Evolutionary conservation across 2,113 vertebrate genomes (phyloP), one percentile per base, ranked within the genome.

Genomic region (Toxostoma redivivum): DNA sequence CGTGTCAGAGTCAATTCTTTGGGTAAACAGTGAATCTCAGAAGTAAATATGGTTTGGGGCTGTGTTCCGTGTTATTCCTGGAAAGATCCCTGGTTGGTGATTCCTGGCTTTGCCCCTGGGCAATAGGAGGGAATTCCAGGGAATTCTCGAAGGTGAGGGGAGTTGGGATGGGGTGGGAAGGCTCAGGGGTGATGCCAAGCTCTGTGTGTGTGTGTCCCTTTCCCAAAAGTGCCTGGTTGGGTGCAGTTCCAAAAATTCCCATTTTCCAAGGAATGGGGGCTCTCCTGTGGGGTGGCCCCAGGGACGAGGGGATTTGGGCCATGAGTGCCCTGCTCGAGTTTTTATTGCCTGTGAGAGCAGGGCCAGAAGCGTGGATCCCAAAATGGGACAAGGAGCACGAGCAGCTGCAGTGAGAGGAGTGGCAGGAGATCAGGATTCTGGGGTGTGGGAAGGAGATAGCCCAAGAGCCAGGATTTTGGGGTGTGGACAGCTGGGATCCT

Each of bases 281-380:
- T 58, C 1, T 33, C 62, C 83, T 3, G 53, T 57, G 74, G 65
- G 83, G 18, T 47, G 21, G 70, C 22, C 6, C 47, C 24, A 5
- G 4, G 50, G 48, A 6, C 1, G 7, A 45, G 40, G 60, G 50
- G 77, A 35, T 82, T 56, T 7, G 73, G 80, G 73, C 24, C 37
- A 9, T 0, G 1, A 60, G 38, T 3, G 57, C 56, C 17, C 0
- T 1, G 61, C 11, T 24, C 0, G 0, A 9, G 27, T 21, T 58
- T 58, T 61, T 31, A 2, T 20, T 24, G 66, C 12, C n/a, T 15
- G 27, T 18, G 20, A 35, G 62, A 85, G 65, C 0, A 0, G 61
- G 74, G 61, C 18, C 65, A 37, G 74, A 21, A 23, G 3, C 3
- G 38, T 2, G 40, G 38, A 21, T 35, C 56, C 48, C 18, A 2